phyloP scores from a whole-genome alignment of 1,140 invertebrate species.

The Oedothorax gibbosus region DNA sequence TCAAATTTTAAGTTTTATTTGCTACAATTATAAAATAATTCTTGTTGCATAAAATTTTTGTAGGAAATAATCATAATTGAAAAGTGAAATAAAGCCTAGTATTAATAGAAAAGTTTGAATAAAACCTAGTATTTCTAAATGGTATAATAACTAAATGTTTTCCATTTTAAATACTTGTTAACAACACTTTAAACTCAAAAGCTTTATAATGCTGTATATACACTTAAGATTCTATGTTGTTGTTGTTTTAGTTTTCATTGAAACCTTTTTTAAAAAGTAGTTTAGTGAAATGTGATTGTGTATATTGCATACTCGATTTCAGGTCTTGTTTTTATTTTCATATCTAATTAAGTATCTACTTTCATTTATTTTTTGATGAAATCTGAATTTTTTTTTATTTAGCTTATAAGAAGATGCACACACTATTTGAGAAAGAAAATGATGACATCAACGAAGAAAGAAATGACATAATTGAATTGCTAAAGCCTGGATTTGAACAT shows the following conservation, averaged over 20 bases:
- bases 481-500: constrained; percentile 21
- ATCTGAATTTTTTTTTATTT: not conserved
- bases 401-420: constrained; percentile 36
- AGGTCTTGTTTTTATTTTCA: too few species aligned
- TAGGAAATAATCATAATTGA: not conserved
- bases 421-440: constrained; percentile 33
- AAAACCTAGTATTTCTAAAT: not conserved
- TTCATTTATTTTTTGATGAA: not conserved
- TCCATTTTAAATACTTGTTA: not conserved
- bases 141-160: not conserved
- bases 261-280: too few species aligned
- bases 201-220: too few species aligned
- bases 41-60: not conserved
- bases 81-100: not conserved
- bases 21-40: not conserved
- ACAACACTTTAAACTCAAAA: not conserved
- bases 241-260: too few species aligned
- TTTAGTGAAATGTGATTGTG: too few species aligned
- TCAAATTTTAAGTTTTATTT: not conserved
- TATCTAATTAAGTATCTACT: too few species aligned
- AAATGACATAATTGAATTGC: not conserved
- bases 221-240: too few species aligned
- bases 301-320: too few species aligned
- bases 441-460: not conserved
- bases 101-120: too few species aligned